Evolutionary conservation across 2,113 vertebrate genomes (phyloP), one percentile per base, ranked within the genome.

Genomic region (Strigops habroptila): DNA sequence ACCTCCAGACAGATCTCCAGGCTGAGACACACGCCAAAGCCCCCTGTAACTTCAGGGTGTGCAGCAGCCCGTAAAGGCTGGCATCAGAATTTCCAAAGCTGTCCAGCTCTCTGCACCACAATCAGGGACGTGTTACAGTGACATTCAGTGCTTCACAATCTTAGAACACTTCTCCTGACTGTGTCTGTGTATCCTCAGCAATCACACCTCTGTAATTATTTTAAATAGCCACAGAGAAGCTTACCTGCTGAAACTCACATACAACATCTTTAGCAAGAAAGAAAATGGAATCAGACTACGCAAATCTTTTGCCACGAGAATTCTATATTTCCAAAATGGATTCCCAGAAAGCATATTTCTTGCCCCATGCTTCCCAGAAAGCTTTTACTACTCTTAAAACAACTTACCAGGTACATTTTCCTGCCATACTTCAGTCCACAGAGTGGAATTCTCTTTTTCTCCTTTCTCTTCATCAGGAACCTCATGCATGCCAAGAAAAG

Each of bases 401-500:
- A 65, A 85, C 88, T 37, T 97, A 99, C 99, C 99, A 92, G 99
- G 99, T 25, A 99, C 99, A 10, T 99, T 99, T 95, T 99, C 99
- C 97, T 99, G 99, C 99, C 99, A 99, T 70, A 99, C 99, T 98
- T 99, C 99, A 19, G 98, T 96, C 99, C 99, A 99, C 59, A 99
- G 96, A 41, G 97, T 97, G 87, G 98, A 98, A 55, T 99, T 98
- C 22, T 98, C 98, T 87, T 98, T 98, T 81, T 99, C 99, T 46
- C 98, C 98, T 91, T 98, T 98, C 84, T 99, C 99, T 92, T 99
- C 99, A 63, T 99, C 98, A 0, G 98, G 74, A n/a, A 98, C 96
- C 95, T 99, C 99, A 78, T 99, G 99, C 99, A 99, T 99, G 52
- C 99, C 99, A 85, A 99, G 97, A 97, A 99, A 99, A 25, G 99